phyloP scores from a whole-genome alignment of 2,888 invertebrate species.

The Automeris io region DNA sequence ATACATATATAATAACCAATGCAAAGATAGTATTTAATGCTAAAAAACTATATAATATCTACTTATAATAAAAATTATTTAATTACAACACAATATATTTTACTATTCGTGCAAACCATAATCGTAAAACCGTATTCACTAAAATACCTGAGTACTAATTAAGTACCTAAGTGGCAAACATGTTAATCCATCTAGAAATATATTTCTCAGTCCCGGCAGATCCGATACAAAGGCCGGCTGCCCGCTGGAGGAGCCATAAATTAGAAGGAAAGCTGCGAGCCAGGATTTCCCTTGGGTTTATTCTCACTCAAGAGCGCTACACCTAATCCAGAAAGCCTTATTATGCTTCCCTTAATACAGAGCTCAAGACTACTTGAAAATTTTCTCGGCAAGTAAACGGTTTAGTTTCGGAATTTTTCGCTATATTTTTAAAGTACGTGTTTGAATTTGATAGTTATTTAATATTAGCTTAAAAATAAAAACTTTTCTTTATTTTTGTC shows the following conservation, averaged over 20 bases:
- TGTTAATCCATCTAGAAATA: slow-evolving; percentile 71
- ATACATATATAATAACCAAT: too few species aligned
- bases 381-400: slow-evolving; percentile 64
- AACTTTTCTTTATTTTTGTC: too few species aligned
- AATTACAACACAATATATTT: not conserved
- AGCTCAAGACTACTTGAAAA: slow-evolving; percentile 75
- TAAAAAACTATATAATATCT: too few species aligned
- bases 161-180: slow-evolving; percentile 55
- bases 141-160: slow-evolving; percentile 55
- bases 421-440: slow-evolving; percentile 32
- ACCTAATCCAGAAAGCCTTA: slow-evolving; percentile 77
- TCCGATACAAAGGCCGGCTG: slow-evolving; percentile 72
- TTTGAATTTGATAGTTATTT: too few species aligned
- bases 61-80: not conserved
- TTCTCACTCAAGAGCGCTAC: slow-evolving; percentile 75
- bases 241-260: slow-evolving; percentile 72
- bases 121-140: slow-evolving; percentile 10
- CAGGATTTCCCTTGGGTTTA: slow-evolving; percentile 76
- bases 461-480: too few species aligned
- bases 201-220: slow-evolving; percentile 66
- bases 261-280: slow-evolving; percentile 73
- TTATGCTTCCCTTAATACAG: slow-evolving; percentile 75
- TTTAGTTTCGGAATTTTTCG: slow-evolving; percentile 45
- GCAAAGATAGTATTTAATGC: too few species aligned
- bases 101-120: not conserved